Conservation (phyloP, 1,140 invertebrate genomes). For the Hermetia illucens region DNA sequence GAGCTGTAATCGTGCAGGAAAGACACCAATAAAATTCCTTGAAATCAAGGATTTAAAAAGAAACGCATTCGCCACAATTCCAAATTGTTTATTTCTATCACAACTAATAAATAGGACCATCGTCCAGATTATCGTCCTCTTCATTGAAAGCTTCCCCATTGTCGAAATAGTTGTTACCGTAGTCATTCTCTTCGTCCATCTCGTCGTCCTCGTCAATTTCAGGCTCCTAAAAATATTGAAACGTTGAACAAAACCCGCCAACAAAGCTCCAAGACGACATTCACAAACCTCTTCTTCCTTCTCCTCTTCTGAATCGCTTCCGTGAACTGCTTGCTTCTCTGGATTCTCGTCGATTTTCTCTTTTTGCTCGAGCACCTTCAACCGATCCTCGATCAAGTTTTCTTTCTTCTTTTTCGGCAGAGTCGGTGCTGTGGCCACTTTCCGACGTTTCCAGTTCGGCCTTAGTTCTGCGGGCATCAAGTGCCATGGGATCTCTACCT, state of each 20-base stretch:
- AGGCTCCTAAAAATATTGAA: constrained; percentile 13
- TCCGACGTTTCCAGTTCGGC: constrained; percentile 30
- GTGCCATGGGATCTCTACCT: constrained; percentile 36
- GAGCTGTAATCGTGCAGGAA: no score
- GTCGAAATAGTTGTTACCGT: constrained; percentile 72
- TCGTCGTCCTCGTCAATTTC: constrained; percentile 43
- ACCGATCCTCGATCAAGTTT: constrained; percentile 21
- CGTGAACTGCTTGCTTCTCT: constrained; percentile 29
- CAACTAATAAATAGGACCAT: constrained; percentile 49
- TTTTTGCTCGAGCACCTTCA: constrained; percentile 40
- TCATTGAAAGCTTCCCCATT: constrained; percentile 76
- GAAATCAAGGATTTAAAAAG: no score
- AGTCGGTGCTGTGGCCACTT: constrained; percentile 7
- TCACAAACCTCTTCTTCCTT: constrained; percentile 31
- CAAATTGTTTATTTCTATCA: constrained; percentile 10
- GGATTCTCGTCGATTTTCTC: constrained; percentile 43
- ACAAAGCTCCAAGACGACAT: no score
- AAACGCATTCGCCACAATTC: no score
- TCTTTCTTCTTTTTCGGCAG: constrained; percentile 13
- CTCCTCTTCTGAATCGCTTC: constrained; percentile 36
- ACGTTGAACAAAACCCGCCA: constrained; percentile 16
- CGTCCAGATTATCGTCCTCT: constrained; percentile 73
- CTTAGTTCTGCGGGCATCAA: constrained; percentile 40
- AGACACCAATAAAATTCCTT: no score
- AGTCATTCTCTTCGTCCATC: constrained; percentile 63